These are phyloP conservation scores for Zaprionus ghesquierei DNA, from an alignment of 1,140 invertebrate genomes.

Conservation along the genomic window DNA sequence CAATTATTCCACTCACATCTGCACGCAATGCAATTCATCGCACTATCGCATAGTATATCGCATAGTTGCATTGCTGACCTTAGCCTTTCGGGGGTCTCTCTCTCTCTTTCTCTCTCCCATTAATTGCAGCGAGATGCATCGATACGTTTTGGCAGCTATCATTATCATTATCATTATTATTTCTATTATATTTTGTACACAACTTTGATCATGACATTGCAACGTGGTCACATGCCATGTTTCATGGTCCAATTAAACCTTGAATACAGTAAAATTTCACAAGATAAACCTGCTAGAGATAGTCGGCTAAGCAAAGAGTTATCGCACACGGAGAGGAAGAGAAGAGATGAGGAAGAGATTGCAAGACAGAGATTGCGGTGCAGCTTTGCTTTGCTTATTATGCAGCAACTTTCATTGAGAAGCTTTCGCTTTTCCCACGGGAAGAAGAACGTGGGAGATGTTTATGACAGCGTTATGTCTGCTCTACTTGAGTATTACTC, in stretches of 20 bases:
- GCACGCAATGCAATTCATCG: slow-evolving; percentile 25
- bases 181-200: neutral
- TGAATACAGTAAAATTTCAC: neutral
- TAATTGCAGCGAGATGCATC: neutral
- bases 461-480: neutral
- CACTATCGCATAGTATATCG: neutral
- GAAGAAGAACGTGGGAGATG: neutral
- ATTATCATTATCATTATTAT: neutral
- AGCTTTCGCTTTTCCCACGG: neutral
- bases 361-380: neutral
- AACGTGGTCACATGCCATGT: neutral
- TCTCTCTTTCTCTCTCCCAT: neutral
- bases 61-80: slow-evolving; percentile 8
- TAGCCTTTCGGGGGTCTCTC: slow-evolving; percentile 14
- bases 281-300: neutral
- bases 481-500: neutral
- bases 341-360: neutral
- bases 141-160: neutral
- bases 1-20: slow-evolving; percentile 26
- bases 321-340: neutral
- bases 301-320: neutral
- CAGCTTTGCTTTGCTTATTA: neutral
- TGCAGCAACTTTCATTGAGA: neutral
- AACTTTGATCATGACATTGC: neutral
- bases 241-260: neutral